phyloP scores from a whole-genome alignment of 2,888 invertebrate genomes.

The Timema cristinae region DNA sequence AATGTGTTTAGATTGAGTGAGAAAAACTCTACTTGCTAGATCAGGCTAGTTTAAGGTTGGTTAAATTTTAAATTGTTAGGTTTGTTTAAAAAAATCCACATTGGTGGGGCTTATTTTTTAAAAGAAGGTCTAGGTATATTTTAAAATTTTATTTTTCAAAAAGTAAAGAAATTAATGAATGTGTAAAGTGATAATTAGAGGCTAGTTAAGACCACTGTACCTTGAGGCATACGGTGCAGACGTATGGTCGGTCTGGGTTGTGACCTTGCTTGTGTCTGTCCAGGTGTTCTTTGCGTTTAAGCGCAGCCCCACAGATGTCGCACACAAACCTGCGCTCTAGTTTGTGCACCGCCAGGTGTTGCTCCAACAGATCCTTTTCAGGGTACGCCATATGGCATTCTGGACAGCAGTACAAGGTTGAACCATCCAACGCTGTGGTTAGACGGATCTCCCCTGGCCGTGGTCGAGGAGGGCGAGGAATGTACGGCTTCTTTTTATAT shows the following conservation, averaged over 20 bases:
- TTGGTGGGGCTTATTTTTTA: no score
- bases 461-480: constrained; percentile 20
- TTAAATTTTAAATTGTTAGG: no score
- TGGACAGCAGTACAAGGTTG: constrained; percentile 31
- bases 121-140: no score
- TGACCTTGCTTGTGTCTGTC: constrained; percentile 34
- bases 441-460: constrained; percentile 26
- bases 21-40: no score
- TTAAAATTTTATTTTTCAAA: no score
- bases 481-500: constrained; percentile 26
- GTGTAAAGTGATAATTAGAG: no score
- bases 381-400: constrained; percentile 33
- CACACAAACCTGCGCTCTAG: constrained; percentile 35
- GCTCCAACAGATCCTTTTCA: constrained; percentile 32
- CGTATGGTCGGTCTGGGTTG: constrained; percentile 38
- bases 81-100: no score
- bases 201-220: no score
- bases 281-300: constrained; percentile 35
- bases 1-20: no score
- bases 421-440: constrained; percentile 30
- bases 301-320: constrained; percentile 34
- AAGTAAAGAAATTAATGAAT: no score
- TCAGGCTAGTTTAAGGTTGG: no score
- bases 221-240: constrained; percentile 43
- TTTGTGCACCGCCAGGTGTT: constrained; percentile 28